Conservation (phyloP, 2,113 vertebrate species). For the Oryzias javanicus region DNA sequence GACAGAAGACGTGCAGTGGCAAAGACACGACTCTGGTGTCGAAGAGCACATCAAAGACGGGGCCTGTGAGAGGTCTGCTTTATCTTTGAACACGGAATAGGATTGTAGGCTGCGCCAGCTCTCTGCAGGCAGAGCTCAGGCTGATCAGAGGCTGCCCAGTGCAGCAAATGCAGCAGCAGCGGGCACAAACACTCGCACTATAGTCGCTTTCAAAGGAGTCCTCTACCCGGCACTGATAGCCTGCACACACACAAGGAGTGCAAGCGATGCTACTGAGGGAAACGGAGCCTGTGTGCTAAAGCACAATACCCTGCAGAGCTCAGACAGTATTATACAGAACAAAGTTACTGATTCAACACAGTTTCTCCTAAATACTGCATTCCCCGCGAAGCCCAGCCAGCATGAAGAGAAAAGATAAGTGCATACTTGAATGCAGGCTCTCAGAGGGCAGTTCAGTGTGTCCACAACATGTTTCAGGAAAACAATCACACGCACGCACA, state of each 20-base stretch:
- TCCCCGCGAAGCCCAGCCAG: slow-evolving; percentile 32
- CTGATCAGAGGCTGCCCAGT: slow-evolving; percentile 77
- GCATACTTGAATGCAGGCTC: slow-evolving; percentile 31
- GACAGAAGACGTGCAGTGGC: slow-evolving; percentile 79
- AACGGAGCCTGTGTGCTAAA: slow-evolving; percentile 42
- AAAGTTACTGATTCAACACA: slow-evolving; percentile 64
- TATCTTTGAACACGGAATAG: slow-evolving; percentile 87
- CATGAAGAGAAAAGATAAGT: slow-evolving; percentile 45
- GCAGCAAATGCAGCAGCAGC: slow-evolving; percentile 73
- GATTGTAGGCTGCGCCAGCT: slow-evolving; percentile 81
- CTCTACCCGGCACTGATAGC: slow-evolving; percentile 67
- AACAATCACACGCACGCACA: slow-evolving; percentile 40
- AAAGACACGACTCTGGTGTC: slow-evolving; percentile 85
- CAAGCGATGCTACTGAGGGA: slow-evolving; percentile 38
- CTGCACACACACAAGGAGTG: slow-evolving; percentile 56
- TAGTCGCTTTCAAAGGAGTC: slow-evolving; percentile 67
- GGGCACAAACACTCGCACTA: slow-evolving; percentile 67
- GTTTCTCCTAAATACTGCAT: slow-evolving; percentile 60
- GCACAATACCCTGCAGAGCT: slow-evolving; percentile 58
- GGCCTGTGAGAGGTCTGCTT: slow-evolving; percentile 78
- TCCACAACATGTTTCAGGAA: slow-evolving; percentile 33
- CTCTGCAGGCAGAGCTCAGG: slow-evolving; percentile 80
- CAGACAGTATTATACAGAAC: slow-evolving; percentile 51
- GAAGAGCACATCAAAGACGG: slow-evolving; percentile 85
- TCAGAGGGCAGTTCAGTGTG: slow-evolving; percentile 29